Evolutionary conservation across 2,888 invertebrate genomes (phyloP).

Genomic region (Hydrotaea cyrtoneurina): DNA sequence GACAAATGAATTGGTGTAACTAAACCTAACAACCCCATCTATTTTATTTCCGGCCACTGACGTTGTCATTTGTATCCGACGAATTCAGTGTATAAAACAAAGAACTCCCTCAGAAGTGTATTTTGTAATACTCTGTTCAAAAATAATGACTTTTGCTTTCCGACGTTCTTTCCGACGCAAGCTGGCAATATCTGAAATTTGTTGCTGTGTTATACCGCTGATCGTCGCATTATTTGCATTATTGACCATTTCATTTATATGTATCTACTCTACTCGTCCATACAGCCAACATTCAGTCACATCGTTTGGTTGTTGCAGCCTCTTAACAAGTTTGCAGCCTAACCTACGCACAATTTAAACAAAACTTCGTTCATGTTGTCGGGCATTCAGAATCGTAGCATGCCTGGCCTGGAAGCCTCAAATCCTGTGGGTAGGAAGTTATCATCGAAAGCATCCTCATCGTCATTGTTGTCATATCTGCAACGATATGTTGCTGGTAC

Average conservation of each 20-base stretch:
- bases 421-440: constrained; percentile 58
- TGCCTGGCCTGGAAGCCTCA: constrained; percentile 22
- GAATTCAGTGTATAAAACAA: too few species aligned
- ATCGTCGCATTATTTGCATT: constrained; percentile 52
- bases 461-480: constrained; percentile 14
- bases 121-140: too few species aligned
- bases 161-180: too few species aligned
- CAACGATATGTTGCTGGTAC: background rate
- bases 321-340: constrained; percentile 48
- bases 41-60: too few species aligned
- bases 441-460: constrained; percentile 4
- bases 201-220: constrained; percentile 8
- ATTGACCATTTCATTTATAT: constrained; percentile 75
- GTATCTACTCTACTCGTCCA: constrained; percentile 70
- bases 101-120: too few species aligned
- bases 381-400: background rate
- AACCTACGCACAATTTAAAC: constrained; percentile 65
- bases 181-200: background rate
- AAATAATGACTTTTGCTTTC: too few species aligned
- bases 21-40: too few species aligned
- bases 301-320: constrained; percentile 10
- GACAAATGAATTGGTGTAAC: too few species aligned
- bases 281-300: constrained; percentile 19
- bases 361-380: constrained; percentile 25
- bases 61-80: too few species aligned